Evolutionary conservation across 2,113 vertebrate genomes (phyloP).

Genomic region (Astur gentilis): DNA sequence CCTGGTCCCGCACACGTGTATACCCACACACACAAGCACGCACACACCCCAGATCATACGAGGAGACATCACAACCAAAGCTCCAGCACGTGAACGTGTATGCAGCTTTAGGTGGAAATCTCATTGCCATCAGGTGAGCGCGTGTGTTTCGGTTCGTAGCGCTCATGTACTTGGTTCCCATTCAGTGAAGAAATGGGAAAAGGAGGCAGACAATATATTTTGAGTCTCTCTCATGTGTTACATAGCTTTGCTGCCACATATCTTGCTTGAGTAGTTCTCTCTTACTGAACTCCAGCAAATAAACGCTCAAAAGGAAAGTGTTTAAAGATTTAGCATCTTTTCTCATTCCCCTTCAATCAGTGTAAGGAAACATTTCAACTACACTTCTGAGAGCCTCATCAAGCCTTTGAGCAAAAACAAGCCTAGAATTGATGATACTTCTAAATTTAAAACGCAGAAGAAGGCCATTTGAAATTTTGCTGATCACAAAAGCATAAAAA

Average conservation of each 20-base stretch:
- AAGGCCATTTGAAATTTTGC: neutral
- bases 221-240: fast-evolving
- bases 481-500: neutral
- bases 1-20: fast-evolving
- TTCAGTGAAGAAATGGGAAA: neutral
- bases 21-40: fast-evolving
- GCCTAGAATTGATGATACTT: neutral
- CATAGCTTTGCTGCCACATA: neutral
- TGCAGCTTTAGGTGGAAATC: neutral
- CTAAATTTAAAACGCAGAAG: neutral
- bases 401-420: neutral
- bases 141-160: neutral
- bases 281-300: neutral
- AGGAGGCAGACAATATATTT: neutral
- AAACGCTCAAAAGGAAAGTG: neutral
- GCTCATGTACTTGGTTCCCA: neutral
- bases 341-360: neutral
- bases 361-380: neutral
- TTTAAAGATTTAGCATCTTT: neutral
- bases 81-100: neutral
- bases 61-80: neutral
- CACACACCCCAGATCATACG: fast-evolving
- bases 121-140: fast-evolving
- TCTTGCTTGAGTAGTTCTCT: neutral
- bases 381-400: neutral